Percentiles rank a stretch among this genome's conserved stretches.
These are phyloP conservation scores for Odontocerum albicorne DNA, from an alignment of 2,888 invertebrate species.

Conservation along the genomic window DNA sequence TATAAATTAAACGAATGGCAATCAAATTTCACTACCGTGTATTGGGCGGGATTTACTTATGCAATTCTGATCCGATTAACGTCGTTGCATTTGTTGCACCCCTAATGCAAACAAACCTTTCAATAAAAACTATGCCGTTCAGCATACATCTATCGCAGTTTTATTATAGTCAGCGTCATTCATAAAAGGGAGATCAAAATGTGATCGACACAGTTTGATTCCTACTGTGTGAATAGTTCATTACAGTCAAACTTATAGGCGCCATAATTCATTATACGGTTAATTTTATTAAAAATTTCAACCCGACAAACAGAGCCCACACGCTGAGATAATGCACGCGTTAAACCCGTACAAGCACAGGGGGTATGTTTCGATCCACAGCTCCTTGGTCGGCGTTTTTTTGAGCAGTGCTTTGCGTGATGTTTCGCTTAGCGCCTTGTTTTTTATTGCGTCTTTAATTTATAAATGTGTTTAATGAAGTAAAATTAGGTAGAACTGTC, in stretches of 20 bases:
- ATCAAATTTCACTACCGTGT: constrained; percentile 14
- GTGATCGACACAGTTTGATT: not conserved
- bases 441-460: no score
- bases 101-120: constrained; percentile 20
- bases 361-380: no score
- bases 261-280: constrained; percentile 27
- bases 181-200: constrained; percentile 2
- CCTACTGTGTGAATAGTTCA: constrained; percentile 20
- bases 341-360: not conserved
- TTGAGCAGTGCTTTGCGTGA: no score
- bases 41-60: constrained; percentile 6
- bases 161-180: no score
- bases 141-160: no score
- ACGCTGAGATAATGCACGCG: constrained; percentile 12
- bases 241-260: constrained; percentile 20
- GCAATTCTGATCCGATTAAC: constrained; percentile 25
- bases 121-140: constrained; percentile 1
- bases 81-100: constrained; percentile 2
- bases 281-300: constrained; percentile 31
- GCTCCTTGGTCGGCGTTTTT: no score
- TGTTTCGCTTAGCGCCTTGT: no score
- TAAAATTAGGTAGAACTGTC: no score
- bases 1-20: constrained; percentile 25
- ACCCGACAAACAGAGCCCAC: constrained; percentile 10
- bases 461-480: no score